Conservation (phyloP, 2,113 vertebrate species). For the Oryzias javanicus region DNA sequence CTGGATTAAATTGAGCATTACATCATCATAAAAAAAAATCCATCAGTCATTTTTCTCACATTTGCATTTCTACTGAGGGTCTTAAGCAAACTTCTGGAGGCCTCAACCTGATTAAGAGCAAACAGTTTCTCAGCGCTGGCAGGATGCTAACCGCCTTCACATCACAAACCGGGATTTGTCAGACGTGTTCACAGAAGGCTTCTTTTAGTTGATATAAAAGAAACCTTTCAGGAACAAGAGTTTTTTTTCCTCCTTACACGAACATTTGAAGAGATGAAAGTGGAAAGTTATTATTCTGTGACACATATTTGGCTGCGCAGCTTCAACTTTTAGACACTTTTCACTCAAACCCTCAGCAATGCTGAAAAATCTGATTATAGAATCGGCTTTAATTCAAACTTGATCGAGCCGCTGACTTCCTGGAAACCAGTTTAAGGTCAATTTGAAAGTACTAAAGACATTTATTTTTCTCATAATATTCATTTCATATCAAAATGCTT, state of each 20-base stretch:
- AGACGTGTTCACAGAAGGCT: conserved; percentile 33
- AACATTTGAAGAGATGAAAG: conserved; percentile 25
- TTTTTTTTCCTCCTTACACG: background rate
- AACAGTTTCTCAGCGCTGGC: conserved; percentile 24
- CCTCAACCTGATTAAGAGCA: conserved; percentile 48
- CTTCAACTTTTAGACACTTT: too few relatives aligned
- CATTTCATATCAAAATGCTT: too few relatives aligned
- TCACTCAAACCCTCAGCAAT: too few relatives aligned
- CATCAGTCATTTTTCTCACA: background rate
- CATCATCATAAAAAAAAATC: conserved; percentile 3
- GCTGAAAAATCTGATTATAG: too few relatives aligned
- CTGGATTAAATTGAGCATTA: conserved; percentile 29
- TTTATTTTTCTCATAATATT: too few relatives aligned
- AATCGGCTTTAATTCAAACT: too few relatives aligned
- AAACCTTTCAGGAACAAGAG: conserved; percentile 39
- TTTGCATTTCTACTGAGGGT: conserved; percentile 31
- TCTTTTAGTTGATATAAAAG: conserved; percentile 26
- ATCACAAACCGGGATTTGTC: conserved; percentile 26
- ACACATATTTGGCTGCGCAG: conserved; percentile 1
- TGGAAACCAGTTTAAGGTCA: too few relatives aligned
- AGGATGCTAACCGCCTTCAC: conserved; percentile 25
- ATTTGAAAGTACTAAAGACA: too few relatives aligned
- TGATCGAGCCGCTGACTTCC: too few relatives aligned
- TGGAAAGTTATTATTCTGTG: conserved; percentile 10
- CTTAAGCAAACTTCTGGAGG: conserved; percentile 37